Percentiles rank a stretch among this genome's conserved stretches.
phyloP scores from a whole-genome alignment of 2,797 vertebrate genomes.

The Leuciscus waleckii region DNA sequence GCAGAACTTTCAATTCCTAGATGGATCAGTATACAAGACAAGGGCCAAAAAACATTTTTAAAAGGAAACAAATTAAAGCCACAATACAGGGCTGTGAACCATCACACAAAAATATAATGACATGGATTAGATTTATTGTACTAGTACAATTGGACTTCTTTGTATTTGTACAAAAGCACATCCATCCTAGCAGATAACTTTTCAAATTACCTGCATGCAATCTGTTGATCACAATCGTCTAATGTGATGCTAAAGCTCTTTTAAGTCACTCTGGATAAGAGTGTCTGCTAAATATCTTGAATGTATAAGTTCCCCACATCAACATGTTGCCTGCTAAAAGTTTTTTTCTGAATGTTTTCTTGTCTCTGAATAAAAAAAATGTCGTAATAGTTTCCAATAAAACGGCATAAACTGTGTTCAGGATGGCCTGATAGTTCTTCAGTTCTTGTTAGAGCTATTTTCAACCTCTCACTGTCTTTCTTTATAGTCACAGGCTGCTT shows the following conservation, averaged over 20 bases:
- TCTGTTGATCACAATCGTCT: neutral
- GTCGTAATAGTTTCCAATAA: neutral
- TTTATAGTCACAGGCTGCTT: slow-evolving; percentile 25
- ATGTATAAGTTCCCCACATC: neutral
- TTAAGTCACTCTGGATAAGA: neutral
- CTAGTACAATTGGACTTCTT: neutral
- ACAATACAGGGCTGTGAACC: neutral
- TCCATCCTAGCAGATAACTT: neutral
- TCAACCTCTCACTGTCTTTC: neutral
- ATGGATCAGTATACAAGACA: slow-evolving; percentile 26
- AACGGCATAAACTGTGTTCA: neutral
- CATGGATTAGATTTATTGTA: neutral
- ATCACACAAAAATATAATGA: neutral
- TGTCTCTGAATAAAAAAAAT: too few species aligned
- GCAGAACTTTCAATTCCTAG: slow-evolving; percentile 25
- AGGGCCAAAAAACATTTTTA: neutral
- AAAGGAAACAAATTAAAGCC: slow-evolving; percentile 20
- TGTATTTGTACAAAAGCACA: neutral
- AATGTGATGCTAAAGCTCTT: neutral
- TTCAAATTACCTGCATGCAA: neutral
- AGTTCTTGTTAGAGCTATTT: neutral
- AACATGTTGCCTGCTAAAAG: neutral
- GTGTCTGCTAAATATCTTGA: neutral
- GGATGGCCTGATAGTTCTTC: neutral
- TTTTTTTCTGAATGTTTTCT: neutral